Evolutionary conservation across 2,797 vertebrate genomes (phyloP).

Genomic region (Notoglanidium macrostoma): DNA sequence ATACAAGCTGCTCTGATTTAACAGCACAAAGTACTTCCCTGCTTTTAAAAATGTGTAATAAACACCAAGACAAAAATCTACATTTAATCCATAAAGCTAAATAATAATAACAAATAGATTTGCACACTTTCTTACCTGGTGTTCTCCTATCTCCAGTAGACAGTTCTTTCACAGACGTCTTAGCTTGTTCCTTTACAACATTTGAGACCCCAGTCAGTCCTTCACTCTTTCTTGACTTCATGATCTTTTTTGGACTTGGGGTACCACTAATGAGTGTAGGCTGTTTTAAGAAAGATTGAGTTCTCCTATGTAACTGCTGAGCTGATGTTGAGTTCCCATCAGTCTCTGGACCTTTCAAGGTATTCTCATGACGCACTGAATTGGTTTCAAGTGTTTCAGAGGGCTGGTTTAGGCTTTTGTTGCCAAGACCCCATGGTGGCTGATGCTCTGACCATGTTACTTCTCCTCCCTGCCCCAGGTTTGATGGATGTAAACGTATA

Average conservation of each 20-base stretch:
- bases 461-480: slow-evolving; percentile 74
- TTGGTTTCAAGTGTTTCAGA: slow-evolving; percentile 51
- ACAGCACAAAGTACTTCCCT: background rate
- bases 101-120: background rate
- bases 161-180: slow-evolving; percentile 80
- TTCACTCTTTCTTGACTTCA: slow-evolving; percentile 67
- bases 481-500: slow-evolving; percentile 80
- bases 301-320: slow-evolving; percentile 49
- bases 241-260: slow-evolving; percentile 78
- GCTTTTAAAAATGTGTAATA: slow-evolving; percentile 11
- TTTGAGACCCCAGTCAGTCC: slow-evolving; percentile 63
- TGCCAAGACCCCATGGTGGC: slow-evolving; percentile 66
- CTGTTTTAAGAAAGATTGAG: slow-evolving; percentile 71
- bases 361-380: slow-evolving; percentile 50
- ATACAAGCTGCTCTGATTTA: slow-evolving; percentile 39
- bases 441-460: slow-evolving; percentile 69
- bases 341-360: slow-evolving; percentile 61
- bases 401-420: slow-evolving; percentile 61
- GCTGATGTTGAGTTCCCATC: slow-evolving; percentile 63
- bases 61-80: background rate
- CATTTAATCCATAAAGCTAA: background rate
- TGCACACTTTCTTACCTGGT: slow-evolving; percentile 78
- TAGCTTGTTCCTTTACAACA: slow-evolving; percentile 73
- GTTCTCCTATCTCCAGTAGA: slow-evolving; percentile 79
- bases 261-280: slow-evolving; percentile 92